Percentiles rank a stretch among this genome's conserved stretches.
These are phyloP conservation scores for Thomomys bottae DNA, from an alignment of 2,113 vertebrate genomes.

Conservation along the genomic window DNA sequence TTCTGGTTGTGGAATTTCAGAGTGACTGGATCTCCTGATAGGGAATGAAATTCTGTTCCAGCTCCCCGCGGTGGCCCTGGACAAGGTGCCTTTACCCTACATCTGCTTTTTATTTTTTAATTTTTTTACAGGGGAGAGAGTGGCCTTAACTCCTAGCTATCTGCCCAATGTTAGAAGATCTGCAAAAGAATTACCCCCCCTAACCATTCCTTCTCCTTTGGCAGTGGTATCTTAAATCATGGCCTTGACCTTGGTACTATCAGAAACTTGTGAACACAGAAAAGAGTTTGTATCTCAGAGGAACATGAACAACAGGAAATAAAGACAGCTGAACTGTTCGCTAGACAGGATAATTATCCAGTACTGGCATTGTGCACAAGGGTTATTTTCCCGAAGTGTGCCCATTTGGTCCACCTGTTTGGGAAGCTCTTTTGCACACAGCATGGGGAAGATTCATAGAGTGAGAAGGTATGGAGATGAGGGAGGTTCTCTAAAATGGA, in stretches of 20 bases:
- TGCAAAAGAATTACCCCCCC: not conserved
- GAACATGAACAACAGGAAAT: constrained; percentile 5
- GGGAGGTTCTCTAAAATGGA: not conserved
- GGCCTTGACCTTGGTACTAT: not conserved
- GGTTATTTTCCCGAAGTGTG: too few species aligned
- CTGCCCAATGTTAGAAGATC: not conserved
- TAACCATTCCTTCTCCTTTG: not conserved
- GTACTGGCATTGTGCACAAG: not conserved
- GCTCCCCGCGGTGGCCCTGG: not conserved
- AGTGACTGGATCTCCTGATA: constrained; percentile 76
- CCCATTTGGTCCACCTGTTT: not conserved
- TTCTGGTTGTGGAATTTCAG: constrained; percentile 73
- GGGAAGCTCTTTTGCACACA: not conserved
- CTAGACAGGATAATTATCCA: not conserved
- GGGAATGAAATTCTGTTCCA: constrained; percentile 62
- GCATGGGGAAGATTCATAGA: not conserved
- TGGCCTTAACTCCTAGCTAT: not conserved
- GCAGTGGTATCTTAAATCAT: not conserved
- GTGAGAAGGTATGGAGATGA: not conserved
- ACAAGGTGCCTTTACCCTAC: constrained; percentile 10
- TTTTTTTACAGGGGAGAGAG: not conserved
- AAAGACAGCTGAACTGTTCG: constrained; percentile 17
- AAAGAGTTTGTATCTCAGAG: constrained; percentile 12
- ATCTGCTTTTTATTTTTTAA: constrained; percentile 31
- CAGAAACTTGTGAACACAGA: not conserved